Evolutionary conservation across 2,797 vertebrate species (phyloP), one percentile per base, ranked within the genome.

Genomic region (Vespertilio murinus): DNA sequence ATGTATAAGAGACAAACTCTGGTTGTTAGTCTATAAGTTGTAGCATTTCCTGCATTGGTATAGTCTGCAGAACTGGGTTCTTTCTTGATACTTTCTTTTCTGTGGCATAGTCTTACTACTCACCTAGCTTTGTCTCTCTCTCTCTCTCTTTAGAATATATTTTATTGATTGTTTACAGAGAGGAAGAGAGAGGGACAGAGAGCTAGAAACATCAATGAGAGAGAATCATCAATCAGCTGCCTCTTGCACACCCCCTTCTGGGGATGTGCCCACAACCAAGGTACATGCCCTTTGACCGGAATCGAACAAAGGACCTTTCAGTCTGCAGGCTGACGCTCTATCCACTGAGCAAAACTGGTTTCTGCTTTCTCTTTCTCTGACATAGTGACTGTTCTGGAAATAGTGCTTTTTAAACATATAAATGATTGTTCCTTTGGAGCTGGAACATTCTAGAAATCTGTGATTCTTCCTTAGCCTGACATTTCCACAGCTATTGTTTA

Each of bases 371-470:
- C 20, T 25, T 23, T 59, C 54, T 59, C 42, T 71, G 75, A 42
- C 25, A 78, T n/a, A 71, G 38, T 49, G 25, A 22, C 61, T 88
- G 81, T 28, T 59, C 25, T 2, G 4, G 22, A 80, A 79, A 45
- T 74, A 71, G 35, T 69, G 18, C 35, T 35, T 69, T 35, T 69
- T 16, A 69, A 20, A 67, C 18, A 65, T 65, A 65, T 65, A 59
- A 81, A 49, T 79, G 64, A 67, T 42, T 73, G 23, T 92, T 88
- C 14, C 3, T 13, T 84, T 84, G 30, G 12, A 93, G 69, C 16
- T 85, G 28, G 13, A 82, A n/a, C 35, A 82, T 74, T 89, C 12
- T 70, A 86, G 79, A 94, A 86, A 91, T 87, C 61, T 95, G 12
- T 89, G 47, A 73, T 69, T 93, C 69, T 91, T 23, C 52, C 28